Conservation (phyloP, 2,113 vertebrate species). For the Chaetorhynchus papuensis region DNA sequence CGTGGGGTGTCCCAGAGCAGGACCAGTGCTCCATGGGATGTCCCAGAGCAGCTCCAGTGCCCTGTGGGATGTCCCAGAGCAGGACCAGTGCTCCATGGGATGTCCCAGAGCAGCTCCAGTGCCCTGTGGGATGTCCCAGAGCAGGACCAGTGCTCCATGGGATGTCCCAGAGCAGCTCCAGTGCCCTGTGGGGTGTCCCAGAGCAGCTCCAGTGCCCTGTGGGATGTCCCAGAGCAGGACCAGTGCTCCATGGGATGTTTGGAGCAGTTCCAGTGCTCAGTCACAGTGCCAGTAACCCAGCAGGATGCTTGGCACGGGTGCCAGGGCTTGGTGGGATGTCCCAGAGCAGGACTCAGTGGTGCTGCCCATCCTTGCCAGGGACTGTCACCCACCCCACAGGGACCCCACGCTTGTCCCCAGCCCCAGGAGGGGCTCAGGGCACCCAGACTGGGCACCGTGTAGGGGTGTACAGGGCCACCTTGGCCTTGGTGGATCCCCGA, state of each 20-base stretch:
- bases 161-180: neutral
- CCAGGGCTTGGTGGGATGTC: neutral
- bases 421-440: fast-evolving
- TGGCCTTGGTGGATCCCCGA: too few relatives aligned
- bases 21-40: too few relatives aligned
- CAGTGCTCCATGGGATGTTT: neutral
- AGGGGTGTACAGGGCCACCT: neutral
- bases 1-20: fast-evolving
- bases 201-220: neutral
- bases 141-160: neutral
- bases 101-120: neutral
- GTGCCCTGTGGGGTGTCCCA: fast-evolving
- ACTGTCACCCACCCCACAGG: neutral
- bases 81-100: neutral
- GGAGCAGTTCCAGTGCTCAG: neutral
- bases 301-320: neutral
- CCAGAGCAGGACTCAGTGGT: neutral
- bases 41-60: neutral
- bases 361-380: neutral
- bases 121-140: fast-evolving
- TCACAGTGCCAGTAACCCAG: neutral
- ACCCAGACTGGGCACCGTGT: fast-evolving
- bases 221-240: neutral
- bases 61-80: neutral
- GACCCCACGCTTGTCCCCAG: fast-evolving